These are phyloP conservation scores for Pseudomyrmex cubaensis DNA, from an alignment of 1,140 invertebrate genomes.

Conservation along the genomic window DNA sequence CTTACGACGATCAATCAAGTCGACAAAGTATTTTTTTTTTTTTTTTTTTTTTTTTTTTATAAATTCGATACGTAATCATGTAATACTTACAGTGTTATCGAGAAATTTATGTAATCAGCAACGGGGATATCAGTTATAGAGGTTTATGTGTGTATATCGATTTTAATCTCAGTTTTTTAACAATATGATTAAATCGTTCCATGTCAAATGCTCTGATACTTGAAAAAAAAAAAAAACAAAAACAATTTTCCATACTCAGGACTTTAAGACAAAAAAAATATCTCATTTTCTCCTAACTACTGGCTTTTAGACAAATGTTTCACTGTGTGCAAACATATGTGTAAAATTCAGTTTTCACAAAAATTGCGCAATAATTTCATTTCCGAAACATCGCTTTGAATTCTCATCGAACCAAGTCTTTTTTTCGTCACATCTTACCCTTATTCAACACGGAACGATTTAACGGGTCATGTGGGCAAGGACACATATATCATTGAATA, in stretches of 20 bases:
- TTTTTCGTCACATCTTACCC: neutral
- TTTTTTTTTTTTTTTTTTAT: neutral
- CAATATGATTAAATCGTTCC: conserved; percentile 5
- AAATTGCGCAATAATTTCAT: neutral
- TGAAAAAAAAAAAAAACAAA: neutral
- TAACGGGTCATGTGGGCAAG: neutral
- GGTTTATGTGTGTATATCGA: neutral
- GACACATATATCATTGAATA: conserved; percentile 9
- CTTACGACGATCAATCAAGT: neutral
- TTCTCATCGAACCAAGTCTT: conserved; percentile 3
- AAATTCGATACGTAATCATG: neutral
- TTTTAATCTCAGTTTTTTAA: neutral
- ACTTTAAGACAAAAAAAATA: neutral
- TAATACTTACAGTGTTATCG: neutral
- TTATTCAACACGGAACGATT: conserved; percentile 19
- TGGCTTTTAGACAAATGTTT: too few species aligned
- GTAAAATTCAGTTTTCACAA: neutral
- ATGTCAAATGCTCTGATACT: neutral
- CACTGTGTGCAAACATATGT: neutral
- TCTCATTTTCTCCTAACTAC: too few species aligned
- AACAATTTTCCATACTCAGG: neutral
- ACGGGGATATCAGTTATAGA: neutral
- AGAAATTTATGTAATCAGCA: neutral
- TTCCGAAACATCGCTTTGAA: neutral
- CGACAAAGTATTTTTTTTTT: neutral